Conservation (phyloP, 2,113 vertebrate species). For the Nicator chloris region DNA sequence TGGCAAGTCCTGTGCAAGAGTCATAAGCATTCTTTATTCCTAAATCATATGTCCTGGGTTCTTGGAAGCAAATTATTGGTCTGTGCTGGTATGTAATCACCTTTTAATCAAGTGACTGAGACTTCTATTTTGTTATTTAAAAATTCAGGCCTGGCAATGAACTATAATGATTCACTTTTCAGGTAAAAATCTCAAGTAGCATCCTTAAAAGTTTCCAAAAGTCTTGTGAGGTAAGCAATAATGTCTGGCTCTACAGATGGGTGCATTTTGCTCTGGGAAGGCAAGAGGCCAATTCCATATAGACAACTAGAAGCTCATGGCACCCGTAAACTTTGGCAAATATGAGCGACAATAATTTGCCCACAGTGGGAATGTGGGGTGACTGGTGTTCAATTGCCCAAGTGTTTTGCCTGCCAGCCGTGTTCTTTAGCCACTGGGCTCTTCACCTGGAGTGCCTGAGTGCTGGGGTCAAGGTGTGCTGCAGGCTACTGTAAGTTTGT, state of each 20-base stretch:
- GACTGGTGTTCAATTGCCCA: background rate
- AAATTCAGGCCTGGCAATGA: background rate
- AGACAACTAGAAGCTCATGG: background rate
- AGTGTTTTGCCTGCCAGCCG: background rate
- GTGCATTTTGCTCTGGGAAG: background rate
- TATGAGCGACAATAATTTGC: background rate
- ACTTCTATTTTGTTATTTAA: background rate
- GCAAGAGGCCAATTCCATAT: background rate
- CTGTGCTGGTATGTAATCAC: background rate
- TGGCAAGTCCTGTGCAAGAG: background rate
- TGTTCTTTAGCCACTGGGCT: background rate
- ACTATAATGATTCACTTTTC: background rate
- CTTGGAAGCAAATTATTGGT: background rate
- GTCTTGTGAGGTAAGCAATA: background rate
- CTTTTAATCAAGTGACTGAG: background rate
- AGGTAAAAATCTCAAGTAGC: background rate
- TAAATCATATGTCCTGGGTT: background rate
- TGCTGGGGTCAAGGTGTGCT: background rate
- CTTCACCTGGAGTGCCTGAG: background rate
- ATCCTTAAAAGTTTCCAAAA: background rate
- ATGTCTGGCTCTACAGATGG: background rate
- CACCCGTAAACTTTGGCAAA: background rate
- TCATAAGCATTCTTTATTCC: background rate
- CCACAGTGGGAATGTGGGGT: rapidly evolving
- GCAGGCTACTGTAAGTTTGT: background rate